Conservation (phyloP, 2,797 vertebrate genomes). For the Leptatherina wallacei region DNA sequence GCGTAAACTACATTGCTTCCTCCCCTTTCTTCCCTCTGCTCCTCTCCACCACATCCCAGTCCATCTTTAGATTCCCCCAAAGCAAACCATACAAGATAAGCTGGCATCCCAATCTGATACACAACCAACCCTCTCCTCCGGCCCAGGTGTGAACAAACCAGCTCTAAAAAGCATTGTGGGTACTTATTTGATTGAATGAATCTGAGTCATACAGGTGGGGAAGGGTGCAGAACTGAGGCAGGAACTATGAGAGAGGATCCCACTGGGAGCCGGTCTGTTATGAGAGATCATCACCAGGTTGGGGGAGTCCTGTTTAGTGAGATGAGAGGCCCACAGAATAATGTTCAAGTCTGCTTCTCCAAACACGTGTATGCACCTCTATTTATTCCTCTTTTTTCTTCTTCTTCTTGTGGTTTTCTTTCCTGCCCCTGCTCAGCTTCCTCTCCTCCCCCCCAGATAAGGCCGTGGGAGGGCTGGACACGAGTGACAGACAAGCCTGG, state of each 20-base stretch:
- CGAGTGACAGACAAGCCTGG: conserved; percentile 39
- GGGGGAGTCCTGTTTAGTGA: conserved; percentile 36
- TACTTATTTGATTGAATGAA: conserved; percentile 30
- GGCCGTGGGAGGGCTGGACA: conserved; percentile 64
- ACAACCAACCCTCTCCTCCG: conserved; percentile 14
- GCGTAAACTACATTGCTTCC: conserved; percentile 65
- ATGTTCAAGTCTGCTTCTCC: conserved; percentile 47
- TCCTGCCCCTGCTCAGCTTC: conserved; percentile 31
- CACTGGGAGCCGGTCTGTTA: conserved; percentile 31
- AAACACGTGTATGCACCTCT: conserved; percentile 32
- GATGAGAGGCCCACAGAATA: conserved; percentile 47
- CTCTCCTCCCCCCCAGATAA: conserved; percentile 53
- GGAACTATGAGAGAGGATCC: conserved; percentile 48
- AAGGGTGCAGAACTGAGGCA: conserved; percentile 40
- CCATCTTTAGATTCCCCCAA: conserved; percentile 2
- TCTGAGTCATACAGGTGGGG: conserved; percentile 29
- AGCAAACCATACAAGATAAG: conserved; percentile 25
- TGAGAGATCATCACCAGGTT: conserved; percentile 25
- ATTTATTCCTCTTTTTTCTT: conserved; percentile 4
- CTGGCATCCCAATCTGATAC: conserved; percentile 9
- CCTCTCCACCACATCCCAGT: conserved; percentile 13
- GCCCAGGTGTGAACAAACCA: conserved; percentile 44
- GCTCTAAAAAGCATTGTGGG: conserved; percentile 49
- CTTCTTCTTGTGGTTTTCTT: conserved; percentile 12
- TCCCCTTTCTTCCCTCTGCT: conserved; percentile 27